Evolutionary conservation across 2,113 vertebrate genomes (phyloP).

Genomic region (Takifugu bimaculatus): DNA sequence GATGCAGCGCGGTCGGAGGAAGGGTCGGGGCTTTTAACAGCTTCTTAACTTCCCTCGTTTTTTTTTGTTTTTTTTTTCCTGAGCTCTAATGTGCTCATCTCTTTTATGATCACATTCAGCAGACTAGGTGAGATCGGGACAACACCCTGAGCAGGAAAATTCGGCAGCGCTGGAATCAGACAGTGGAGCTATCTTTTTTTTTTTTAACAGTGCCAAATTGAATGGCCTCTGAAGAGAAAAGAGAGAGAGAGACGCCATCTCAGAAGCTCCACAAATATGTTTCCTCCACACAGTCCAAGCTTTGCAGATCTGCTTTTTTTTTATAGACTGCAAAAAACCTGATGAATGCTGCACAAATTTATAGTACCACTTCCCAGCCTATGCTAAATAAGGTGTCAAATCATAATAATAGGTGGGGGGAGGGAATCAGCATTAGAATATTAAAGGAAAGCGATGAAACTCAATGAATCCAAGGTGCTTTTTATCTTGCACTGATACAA

Average conservation of each 20-base stretch:
- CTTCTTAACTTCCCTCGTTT: conserved; percentile 14
- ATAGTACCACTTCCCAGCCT: conserved; percentile 44
- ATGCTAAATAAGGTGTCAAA: conserved; percentile 28
- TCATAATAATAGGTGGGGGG: conserved; percentile 16
- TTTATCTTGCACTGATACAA: too few relatives aligned
- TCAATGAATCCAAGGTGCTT: too few relatives aligned
- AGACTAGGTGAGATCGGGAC: conserved; percentile 50
- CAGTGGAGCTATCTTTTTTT: conserved; percentile 19
- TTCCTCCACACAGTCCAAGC: background rate
- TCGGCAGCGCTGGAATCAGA: conserved; percentile 37
- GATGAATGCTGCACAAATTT: conserved; percentile 41
- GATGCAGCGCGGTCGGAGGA: conserved; percentile 29
- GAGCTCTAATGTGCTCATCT: conserved; percentile 34
- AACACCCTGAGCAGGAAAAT: conserved; percentile 41
- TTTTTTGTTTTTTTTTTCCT: background rate
- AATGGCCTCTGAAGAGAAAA: conserved; percentile 4
- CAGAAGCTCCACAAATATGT: too few relatives aligned
- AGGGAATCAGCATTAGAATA: conserved; percentile 11
- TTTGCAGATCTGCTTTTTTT: background rate
- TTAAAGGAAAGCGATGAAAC: too few relatives aligned
- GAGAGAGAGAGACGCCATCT: conserved; percentile 17
- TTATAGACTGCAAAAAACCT: conserved; percentile 11
- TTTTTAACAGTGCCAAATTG: conserved; percentile 46
- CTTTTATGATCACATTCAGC: conserved; percentile 45
- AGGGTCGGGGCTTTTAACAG: conserved; percentile 59